Base-by-base conservation (phyloP, 2,797 vertebrate genomes). In the Diplodus puntazzo region DNA sequence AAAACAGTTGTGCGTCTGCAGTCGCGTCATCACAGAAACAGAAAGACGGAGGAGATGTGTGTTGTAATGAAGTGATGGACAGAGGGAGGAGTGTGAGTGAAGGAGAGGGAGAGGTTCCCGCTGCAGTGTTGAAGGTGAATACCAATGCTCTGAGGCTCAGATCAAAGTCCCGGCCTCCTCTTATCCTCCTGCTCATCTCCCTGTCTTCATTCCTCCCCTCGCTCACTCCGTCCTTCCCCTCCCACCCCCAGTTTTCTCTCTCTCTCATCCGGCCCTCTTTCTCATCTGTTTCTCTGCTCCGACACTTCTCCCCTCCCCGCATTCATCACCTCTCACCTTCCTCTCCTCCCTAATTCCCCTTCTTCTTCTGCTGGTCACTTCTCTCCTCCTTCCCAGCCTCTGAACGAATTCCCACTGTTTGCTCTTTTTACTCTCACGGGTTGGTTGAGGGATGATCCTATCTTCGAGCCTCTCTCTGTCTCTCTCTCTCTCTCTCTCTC, bases 161-260 rank as follows among this genome's bases (percentile, higher is more conserved):
- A 94, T 94, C 89, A 93, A 94, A 94, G 89, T 48, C 8, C 55
- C 70, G 68, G 48, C 77, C 78, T 89, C 72, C 57, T 84, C 85
- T 89, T 76, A 81, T 85, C 82, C 82, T 61, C 23, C 72, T 78
- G 46, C 25, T 77, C 64, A 69, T 85, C 84, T 52, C 53, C 53
- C 57, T 75, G 63, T 70, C 69, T 30, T 79, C 55, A 0, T 61
- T 72, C 53, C 54, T 73, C 77, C 75, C 71, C 61, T 82, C 67
- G 30, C 82, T 81, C 65, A 27, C 48, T 73, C 70, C 58, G 60
- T 87, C 75, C 69, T 70, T 60, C 67, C 20, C 21, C 30, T 69
- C 54, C 49, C 46, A 18, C 27, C 27, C 27, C 77, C 7, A 34
- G 55, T 54, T 80, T 52, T 55, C 7, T 71, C 84, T 87, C 87